phyloP scores from a whole-genome alignment of 2,888 invertebrate genomes.

The Aleiodes alternator region DNA sequence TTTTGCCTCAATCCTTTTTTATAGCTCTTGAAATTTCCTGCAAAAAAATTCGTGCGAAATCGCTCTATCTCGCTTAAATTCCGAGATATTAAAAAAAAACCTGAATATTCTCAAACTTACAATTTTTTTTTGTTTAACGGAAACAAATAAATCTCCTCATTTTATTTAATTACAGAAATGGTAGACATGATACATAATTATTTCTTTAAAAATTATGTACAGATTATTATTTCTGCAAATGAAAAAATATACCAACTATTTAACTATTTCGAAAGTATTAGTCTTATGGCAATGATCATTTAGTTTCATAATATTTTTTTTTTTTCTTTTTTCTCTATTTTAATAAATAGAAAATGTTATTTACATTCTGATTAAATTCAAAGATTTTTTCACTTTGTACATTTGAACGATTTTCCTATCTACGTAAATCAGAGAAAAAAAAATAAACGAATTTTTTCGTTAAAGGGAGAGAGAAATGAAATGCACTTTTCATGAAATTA shows the following conservation, averaged over 20 bases:
- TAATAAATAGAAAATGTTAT: constrained; percentile 13
- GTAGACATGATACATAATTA: constrained; percentile 23
- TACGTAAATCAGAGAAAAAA: neutral
- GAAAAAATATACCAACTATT: constrained; percentile 26
- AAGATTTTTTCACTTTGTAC: constrained; percentile 6
- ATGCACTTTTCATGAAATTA: neutral
- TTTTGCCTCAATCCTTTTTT: too few relatives aligned
- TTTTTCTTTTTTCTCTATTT: too few relatives aligned
- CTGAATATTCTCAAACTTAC: too few relatives aligned
- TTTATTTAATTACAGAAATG: constrained; percentile 11
- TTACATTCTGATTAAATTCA: constrained; percentile 28
- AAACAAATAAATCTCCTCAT: neutral
- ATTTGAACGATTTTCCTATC: constrained; percentile 17
- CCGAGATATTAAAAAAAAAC: too few relatives aligned
- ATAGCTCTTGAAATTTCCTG: too few relatives aligned
- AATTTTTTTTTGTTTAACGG: too few relatives aligned
- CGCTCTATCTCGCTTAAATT: too few relatives aligned
- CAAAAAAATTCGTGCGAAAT: too few relatives aligned
- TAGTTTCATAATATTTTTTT: neutral
- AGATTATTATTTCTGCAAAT: constrained; percentile 28
- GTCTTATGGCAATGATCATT: constrained; percentile 23
- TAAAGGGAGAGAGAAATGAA: neutral
- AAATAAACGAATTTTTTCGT: neutral
- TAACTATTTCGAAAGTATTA: neutral
- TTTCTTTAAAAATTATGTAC: constrained; percentile 13